These are phyloP conservation scores for Paradoxurus hermaphroditus DNA, from an alignment of 2,113 vertebrate genomes.

Conservation along the genomic window DNA sequence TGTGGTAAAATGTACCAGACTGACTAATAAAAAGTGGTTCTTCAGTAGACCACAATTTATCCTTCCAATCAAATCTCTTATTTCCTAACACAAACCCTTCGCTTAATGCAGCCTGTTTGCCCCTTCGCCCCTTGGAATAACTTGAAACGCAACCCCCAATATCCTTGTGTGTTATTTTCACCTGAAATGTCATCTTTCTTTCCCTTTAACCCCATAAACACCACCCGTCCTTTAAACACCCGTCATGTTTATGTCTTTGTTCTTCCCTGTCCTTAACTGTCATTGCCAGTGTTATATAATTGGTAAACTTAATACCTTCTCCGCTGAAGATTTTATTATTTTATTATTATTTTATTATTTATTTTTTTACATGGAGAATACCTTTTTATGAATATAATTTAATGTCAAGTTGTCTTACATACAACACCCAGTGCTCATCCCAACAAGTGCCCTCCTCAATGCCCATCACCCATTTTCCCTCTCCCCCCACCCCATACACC, in stretches of 20 bases:
- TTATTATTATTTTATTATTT: neutral
- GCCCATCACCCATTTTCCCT: too few relatives aligned
- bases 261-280: neutral
- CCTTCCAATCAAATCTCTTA: neutral
- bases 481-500: too few relatives aligned
- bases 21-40: neutral
- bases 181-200: neutral
- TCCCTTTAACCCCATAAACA: neutral
- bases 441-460: too few relatives aligned
- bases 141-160: rapidly evolving
- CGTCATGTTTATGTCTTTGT: neutral
- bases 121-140: neutral
- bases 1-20: neutral
- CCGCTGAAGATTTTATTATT: neutral
- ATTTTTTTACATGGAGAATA: too few relatives aligned
- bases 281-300: neutral
- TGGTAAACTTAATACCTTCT: neutral
- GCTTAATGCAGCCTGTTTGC: neutral
- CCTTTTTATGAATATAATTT: too few relatives aligned
- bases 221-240: neutral
- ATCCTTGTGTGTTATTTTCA: neutral
- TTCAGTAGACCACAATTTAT: neutral
- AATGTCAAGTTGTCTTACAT: too few relatives aligned
- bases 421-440: too few relatives aligned
- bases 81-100: neutral